These are phyloP conservation scores for Thaumetopoea pityocampa DNA, from an alignment of 1,140 invertebrate genomes.

Conservation along the genomic window DNA sequence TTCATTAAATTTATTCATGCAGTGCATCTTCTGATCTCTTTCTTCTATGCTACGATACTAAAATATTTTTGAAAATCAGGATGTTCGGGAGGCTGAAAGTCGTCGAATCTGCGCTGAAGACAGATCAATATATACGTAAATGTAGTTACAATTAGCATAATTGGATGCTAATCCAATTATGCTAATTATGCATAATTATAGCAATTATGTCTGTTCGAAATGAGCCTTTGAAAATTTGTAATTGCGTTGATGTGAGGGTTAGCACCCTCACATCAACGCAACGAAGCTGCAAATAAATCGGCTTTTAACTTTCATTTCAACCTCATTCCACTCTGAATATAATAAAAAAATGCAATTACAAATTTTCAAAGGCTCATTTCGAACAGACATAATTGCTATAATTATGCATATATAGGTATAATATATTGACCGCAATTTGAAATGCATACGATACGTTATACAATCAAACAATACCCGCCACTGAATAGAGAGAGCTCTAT, in stretches of 20 bases:
- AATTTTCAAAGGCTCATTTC: conserved; percentile 6
- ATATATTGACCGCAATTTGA: conserved; percentile 8
- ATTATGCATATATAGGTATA: conserved; percentile 15
- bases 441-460: conserved; percentile 11
- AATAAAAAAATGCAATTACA: conserved; percentile 1
- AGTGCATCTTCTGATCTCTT: too few relatives aligned
- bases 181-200: conserved; percentile 14
- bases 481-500: conserved; percentile 13
- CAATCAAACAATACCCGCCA: conserved; percentile 5
- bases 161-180: too few relatives aligned
- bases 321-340: conserved; percentile 1
- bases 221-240: conserved; percentile 6
- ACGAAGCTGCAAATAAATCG: too few relatives aligned
- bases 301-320: neutral
- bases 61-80: too few relatives aligned
- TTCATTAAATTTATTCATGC: too few relatives aligned
- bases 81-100: too few relatives aligned
- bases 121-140: too few relatives aligned
- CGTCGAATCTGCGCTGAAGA: too few relatives aligned
- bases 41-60: too few relatives aligned
- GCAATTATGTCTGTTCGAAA: conserved; percentile 6
- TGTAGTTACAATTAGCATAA: too few relatives aligned
- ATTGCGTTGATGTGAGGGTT: too few relatives aligned
- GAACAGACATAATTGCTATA: conserved; percentile 7
- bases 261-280: too few relatives aligned